A percentile compares a stretch with the other conserved stretches of the same genome.
These are phyloP conservation scores for Drosophila borborema DNA, from an alignment of 2,888 invertebrate genomes.

Conservation along the genomic window DNA sequence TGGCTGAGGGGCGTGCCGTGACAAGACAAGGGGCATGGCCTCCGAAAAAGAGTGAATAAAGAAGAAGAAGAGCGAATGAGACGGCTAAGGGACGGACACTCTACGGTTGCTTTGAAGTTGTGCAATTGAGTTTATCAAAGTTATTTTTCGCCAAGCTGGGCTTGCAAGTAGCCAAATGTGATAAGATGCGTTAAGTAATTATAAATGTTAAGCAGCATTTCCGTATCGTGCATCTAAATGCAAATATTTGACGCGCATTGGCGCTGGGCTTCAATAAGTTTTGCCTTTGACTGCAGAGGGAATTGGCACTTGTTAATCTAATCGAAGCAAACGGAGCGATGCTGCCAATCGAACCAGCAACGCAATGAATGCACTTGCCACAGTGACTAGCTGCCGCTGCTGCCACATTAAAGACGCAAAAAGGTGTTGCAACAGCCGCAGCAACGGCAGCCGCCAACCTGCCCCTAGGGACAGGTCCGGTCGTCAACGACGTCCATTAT, in stretches of 20 bases:
- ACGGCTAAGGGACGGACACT: not conserved
- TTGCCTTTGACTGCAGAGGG: conserved; percentile 32
- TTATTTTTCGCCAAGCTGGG: conserved; percentile 63
- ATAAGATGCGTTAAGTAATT: conserved; percentile 80
- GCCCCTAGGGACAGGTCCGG: conserved; percentile 49
- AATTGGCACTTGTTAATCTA: conserved; percentile 66
- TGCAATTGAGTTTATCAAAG: conserved; percentile 68
- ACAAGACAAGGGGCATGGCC: conserved; percentile 3
- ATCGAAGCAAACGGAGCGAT: conserved; percentile 58
- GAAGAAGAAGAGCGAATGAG: not conserved
- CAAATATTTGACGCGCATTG: conserved; percentile 79
- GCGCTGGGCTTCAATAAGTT: conserved; percentile 56
- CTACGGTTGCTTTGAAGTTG: conserved; percentile 61
- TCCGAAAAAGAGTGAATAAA: not conserved
- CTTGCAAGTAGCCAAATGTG: conserved; percentile 65
- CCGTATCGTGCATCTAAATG: conserved; percentile 77
- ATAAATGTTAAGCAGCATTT: conserved; percentile 70
- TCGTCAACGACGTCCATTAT: conserved; percentile 75
- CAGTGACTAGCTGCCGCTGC: conserved; percentile 44
- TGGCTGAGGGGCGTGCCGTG: conserved; percentile 42
- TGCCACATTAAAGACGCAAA: conserved; percentile 56
- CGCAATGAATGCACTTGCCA: conserved; percentile 60
- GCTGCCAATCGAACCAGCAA: conserved; percentile 36
- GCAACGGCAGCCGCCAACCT: conserved; percentile 9
- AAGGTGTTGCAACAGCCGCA: conserved; percentile 63